Evolutionary conservation across 2,113 vertebrate genomes (phyloP).

Genomic region (Caloenas nicobarica): DNA sequence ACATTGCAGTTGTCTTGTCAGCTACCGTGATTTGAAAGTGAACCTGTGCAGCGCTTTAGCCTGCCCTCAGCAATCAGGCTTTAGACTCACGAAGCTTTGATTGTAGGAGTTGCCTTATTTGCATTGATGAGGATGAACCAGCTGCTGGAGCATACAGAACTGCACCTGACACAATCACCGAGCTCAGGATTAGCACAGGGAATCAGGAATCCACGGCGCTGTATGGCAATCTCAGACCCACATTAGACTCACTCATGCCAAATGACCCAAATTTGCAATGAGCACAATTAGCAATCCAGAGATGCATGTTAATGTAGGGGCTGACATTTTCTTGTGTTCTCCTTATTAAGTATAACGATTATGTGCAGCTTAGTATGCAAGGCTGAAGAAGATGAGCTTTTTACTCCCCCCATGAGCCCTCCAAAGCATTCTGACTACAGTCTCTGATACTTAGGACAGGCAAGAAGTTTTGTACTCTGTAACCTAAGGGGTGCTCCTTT

Average conservation of each 20-base stretch:
- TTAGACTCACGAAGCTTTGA: constrained; percentile 75
- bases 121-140: constrained; percentile 84
- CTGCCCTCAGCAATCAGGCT: constrained; percentile 79
- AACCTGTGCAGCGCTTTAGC: constrained; percentile 64
- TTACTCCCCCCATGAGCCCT: neutral
- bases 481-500: neutral
- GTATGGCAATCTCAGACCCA: constrained; percentile 53
- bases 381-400: neutral
- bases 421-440: neutral
- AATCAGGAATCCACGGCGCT: constrained; percentile 65
- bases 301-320: constrained; percentile 74
- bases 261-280: constrained; percentile 81
- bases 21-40: constrained; percentile 77
- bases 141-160: constrained; percentile 76
- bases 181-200: constrained; percentile 72
- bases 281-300: constrained; percentile 77
- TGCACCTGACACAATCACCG: constrained; percentile 78
- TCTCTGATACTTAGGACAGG: neutral
- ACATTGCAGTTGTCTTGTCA: constrained; percentile 61
- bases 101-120: constrained; percentile 84
- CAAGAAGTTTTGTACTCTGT: neutral
- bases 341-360: constrained; percentile 70
- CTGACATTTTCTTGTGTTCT: constrained; percentile 64
- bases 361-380: neutral
- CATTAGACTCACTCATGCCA: constrained; percentile 79